A percentile compares a stretch with the other conserved stretches of the same genome.
phyloP scores from a whole-genome alignment of 92 coral and sea anemone genomes.

The Zoanthus gigantus region DNA sequence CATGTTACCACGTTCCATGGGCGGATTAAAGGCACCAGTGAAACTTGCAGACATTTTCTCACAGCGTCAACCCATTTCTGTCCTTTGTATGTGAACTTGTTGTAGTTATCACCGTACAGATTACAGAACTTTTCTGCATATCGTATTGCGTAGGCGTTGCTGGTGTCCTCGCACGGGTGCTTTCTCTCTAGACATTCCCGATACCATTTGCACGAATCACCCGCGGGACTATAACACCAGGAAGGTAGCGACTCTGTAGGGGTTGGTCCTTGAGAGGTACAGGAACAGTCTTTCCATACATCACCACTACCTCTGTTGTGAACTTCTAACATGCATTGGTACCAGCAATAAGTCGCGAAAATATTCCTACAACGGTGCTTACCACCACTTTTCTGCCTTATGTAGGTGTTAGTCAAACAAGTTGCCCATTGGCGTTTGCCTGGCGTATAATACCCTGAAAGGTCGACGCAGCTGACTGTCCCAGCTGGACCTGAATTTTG shows the following conservation, averaged over 20 bases:
- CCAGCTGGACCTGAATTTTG: background rate
- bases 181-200: conserved; percentile 70
- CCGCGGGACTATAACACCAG: conserved; percentile 59
- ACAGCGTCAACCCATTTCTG: conserved; percentile 63
- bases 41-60: conserved; percentile 78
- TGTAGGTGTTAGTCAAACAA: conserved; percentile 26
- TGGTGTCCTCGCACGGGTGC: conserved; percentile 56
- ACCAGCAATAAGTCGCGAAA: conserved; percentile 37
- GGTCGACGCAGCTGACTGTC: background rate
- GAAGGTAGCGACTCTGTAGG: conserved; percentile 32
- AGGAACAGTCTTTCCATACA: conserved; percentile 43
- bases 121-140: conserved; percentile 73
- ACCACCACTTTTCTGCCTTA: background rate
- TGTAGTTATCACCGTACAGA: conserved; percentile 37
- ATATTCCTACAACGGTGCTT: background rate
- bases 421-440: conserved; percentile 54
- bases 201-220: conserved; percentile 77
- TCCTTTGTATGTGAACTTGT: conserved; percentile 49
- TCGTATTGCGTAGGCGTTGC: conserved; percentile 62
- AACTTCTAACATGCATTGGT: conserved; percentile 57
- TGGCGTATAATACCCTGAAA: background rate
- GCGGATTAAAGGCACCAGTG: conserved; percentile 60
- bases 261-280: background rate
- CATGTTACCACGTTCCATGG: conserved; percentile 51
- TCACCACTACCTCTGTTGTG: conserved; percentile 6